Evolutionary conservation across 2,888 invertebrate species (phyloP), one percentile per base, ranked within the genome.

Genomic region (Lasioglossum leucozonium): DNA sequence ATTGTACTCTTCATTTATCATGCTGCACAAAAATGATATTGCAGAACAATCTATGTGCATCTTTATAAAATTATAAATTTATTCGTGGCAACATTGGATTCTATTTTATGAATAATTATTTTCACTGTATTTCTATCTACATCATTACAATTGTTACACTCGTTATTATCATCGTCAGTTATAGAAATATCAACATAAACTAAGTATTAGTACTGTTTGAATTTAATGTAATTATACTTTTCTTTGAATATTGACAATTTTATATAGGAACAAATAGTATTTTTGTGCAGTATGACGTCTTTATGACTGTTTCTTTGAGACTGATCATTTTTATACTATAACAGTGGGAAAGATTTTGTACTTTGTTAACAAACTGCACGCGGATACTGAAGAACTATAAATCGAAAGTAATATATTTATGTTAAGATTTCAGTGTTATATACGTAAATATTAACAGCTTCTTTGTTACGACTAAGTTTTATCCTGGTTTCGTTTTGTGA

Each of bases 221-320:
- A 44, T 69, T 58, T 82, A 34, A 13, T 58, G 18, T 34, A 34
- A 30, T 34, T 37, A 26, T 30, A 82, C 40, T 22, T 69, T 58
- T 72, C 18, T 37, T 71, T 44, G 11, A 18, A 51, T 62, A 18
- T 37, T 72, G 40, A 67, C 4, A 51, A 51, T 78, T 62, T 69
- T 0, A 58, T 42, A 30, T 37, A 18, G 74, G 73, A 37, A 40
- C 26, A 73, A n/a, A 34, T 72, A 65, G 34, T 65, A 34, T 69
- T 80, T 84, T 76, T 80, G 80, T 84, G 85, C 84, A 85, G 76
- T 76, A 81, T 26, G 42, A 30, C n/a, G 51, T 71, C 67, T 72
- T 44, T 44, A 73, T 71, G 76, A 85, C 85, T 84, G 73, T 77
- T 85, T 78, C 62, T 73, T 84, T 74, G 77, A 85, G 85, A 85